These are phyloP conservation scores for Labeo calbasu DNA, from an alignment of 2,797 vertebrate species.

Conservation along the genomic window DNA sequence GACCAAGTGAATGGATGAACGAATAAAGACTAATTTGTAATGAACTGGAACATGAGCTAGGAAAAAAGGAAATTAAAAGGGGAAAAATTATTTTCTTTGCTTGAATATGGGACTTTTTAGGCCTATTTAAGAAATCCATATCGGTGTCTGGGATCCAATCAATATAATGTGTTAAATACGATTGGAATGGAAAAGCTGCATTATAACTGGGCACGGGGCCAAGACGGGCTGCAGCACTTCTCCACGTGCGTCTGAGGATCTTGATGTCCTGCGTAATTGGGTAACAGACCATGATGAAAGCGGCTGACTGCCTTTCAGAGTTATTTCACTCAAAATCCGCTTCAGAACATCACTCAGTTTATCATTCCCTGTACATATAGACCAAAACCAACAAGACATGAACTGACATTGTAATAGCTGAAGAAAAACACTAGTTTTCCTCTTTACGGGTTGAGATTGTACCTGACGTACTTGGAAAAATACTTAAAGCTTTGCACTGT, in stretches of 20 bases:
- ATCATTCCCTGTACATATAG: background rate
- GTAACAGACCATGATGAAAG: conserved; percentile 21
- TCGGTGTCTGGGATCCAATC: conserved; percentile 37
- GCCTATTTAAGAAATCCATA: conserved; percentile 27
- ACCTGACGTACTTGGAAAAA: background rate
- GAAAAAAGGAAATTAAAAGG: background rate
- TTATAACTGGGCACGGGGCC: conserved; percentile 31
- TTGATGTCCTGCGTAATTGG: conserved; percentile 20
- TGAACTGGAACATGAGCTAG: background rate
- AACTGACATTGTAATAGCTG: background rate
- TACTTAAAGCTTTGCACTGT: background rate
- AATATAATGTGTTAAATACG: conserved; percentile 34
- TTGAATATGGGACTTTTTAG: conserved; percentile 15
- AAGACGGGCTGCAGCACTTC: background rate
- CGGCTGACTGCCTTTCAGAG: background rate
- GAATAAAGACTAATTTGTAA: background rate
- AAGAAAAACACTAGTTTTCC: background rate
- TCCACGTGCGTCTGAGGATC: background rate
- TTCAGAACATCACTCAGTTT: conserved; percentile 11
- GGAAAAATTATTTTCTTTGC: background rate
- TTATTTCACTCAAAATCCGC: background rate
- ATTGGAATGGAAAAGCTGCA: conserved; percentile 24
- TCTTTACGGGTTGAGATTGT: background rate
- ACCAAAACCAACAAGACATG: background rate
- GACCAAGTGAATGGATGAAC: no score